phyloP scores from a whole-genome alignment of 2,113 vertebrate species.

The Malurus elegans region DNA sequence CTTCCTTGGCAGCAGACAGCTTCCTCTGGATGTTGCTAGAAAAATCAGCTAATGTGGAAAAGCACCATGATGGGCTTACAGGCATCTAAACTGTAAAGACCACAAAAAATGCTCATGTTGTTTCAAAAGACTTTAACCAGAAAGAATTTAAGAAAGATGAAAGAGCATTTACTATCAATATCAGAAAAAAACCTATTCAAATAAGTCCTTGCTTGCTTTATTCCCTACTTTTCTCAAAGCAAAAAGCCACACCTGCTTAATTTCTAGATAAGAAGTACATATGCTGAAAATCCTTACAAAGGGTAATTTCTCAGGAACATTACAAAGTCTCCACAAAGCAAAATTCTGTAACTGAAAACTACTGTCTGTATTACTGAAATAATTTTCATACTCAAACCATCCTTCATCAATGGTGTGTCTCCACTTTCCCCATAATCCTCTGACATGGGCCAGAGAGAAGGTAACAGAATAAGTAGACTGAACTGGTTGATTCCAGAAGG shows the following conservation, averaged over 20 bases:
- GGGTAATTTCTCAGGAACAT: neutral
- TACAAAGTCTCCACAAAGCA: neutral
- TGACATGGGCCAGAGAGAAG: neutral
- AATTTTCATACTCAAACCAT: neutral
- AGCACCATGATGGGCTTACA: neutral
- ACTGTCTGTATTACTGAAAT: neutral
- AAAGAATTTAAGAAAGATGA: neutral
- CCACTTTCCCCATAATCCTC: neutral
- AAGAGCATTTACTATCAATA: neutral
- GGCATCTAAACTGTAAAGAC: neutral
- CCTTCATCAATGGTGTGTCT: neutral
- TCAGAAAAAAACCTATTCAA: neutral
- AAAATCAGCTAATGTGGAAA: neutral
- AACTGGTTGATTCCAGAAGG: neutral
- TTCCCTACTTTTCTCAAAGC: neutral
- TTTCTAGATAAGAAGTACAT: neutral
- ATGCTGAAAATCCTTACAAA: neutral
- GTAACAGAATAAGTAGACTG: neutral
- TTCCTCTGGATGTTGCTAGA: neutral
- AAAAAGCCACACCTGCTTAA: neutral
- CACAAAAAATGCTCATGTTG: neutral
- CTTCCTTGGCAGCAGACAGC: neutral
- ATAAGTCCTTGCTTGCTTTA: neutral
- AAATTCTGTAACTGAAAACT: neutral
- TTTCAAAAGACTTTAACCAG: constrained; percentile 2